Evolutionary conservation across 2,888 invertebrate genomes (phyloP).

Genomic region (Argyra leucocephala): DNA sequence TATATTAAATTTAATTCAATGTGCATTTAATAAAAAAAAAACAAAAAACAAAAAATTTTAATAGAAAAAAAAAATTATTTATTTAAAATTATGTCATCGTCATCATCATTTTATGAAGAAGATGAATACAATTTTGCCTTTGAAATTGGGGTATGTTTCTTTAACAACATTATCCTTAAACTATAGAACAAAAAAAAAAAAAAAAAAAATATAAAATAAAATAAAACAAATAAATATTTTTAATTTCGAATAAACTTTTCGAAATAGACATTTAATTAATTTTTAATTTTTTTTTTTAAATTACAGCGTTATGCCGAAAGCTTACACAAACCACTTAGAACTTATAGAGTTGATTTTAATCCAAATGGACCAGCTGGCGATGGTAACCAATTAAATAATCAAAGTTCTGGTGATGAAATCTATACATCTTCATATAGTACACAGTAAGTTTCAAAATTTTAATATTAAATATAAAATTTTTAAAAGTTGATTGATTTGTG

Average conservation of each 20-base stretch:
- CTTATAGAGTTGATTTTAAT: slow-evolving; percentile 42
- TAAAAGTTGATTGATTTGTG: too few species aligned
- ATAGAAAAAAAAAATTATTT: slow-evolving; percentile 4
- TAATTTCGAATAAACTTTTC: neutral
- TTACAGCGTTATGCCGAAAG: slow-evolving; percentile 44
- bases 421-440: slow-evolving; percentile 42
- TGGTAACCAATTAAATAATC: slow-evolving; percentile 33
- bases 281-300: too few species aligned
- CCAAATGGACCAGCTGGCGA: slow-evolving; percentile 33
- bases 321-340: slow-evolving; percentile 43
- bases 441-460: slow-evolving; percentile 39
- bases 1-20: too few species aligned
- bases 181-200: neutral
- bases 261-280: slow-evolving; percentile 8
- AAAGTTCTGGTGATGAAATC: slow-evolving; percentile 34
- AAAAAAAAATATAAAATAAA: too few species aligned
- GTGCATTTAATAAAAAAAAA: neutral
- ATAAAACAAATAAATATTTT: too few species aligned
- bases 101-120: slow-evolving; percentile 14
- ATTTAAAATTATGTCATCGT: neutral
- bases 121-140: slow-evolving; percentile 58
- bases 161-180: slow-evolving; percentile 5
- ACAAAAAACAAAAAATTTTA: neutral
- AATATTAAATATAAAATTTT: too few species aligned
- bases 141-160: slow-evolving; percentile 53